Percentiles rank a stretch among this genome's conserved stretches.
Conservation (phyloP, 2,888 invertebrate genomes). For the Lasioglossum pauxillum region DNA sequence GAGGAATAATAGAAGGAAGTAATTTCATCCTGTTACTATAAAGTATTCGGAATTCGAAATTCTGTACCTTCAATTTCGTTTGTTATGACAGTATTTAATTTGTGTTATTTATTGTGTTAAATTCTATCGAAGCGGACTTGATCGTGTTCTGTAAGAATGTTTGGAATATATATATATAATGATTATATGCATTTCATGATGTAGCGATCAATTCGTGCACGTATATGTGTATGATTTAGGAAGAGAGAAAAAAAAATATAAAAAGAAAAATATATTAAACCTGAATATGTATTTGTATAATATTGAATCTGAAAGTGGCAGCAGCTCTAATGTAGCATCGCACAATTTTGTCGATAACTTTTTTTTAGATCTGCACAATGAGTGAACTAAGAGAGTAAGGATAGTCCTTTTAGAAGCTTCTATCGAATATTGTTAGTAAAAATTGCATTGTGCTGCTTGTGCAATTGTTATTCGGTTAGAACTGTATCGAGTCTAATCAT, state of each 20-base stretch:
- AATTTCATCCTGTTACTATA: neutral
- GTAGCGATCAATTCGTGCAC: conserved; percentile 37
- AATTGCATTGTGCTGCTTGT: conserved; percentile 22
- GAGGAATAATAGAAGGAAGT: conserved; percentile 4
- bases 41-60: conserved; percentile 14
- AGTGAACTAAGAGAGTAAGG: conserved; percentile 5
- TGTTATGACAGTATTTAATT: conserved; percentile 17
- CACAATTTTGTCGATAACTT: conserved; percentile 37
- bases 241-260: conserved; percentile 7
- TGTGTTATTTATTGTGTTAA: conserved; percentile 34
- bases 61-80: conserved; percentile 2
- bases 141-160: conserved; percentile 30
- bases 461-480: conserved; percentile 3
- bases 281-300: conserved; percentile 20
- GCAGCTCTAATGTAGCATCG: conserved; percentile 28
- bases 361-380: conserved; percentile 22
- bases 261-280: conserved; percentile 19
- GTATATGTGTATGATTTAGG: conserved; percentile 19
- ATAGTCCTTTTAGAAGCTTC: neutral
- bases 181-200: conserved; percentile 36
- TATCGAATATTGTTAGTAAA: conserved; percentile 18
- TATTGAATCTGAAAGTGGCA: conserved; percentile 17
- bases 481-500: neutral
- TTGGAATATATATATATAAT: conserved; percentile 15
- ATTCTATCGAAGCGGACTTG: conserved; percentile 23